Percentiles rank a stretch among this genome's conserved stretches.
Conservation (phyloP, 1,140 invertebrate genomes). For the Anoplophora glabripennis region DNA sequence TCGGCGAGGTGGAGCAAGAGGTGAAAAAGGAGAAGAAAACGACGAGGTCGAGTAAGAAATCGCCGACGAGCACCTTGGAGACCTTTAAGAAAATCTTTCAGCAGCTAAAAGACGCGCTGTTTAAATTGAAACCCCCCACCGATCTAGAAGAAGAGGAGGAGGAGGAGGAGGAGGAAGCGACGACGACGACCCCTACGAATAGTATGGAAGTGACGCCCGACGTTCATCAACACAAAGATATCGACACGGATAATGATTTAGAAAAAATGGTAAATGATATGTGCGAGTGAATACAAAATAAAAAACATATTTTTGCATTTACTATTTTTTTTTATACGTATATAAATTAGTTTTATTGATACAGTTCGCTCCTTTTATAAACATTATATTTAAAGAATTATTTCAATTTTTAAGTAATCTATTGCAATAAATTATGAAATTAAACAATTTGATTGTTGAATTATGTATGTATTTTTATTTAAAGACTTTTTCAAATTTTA, state of each 20-base stretch:
- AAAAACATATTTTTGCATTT: neutral
- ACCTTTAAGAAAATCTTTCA: constrained; percentile 71
- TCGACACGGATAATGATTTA: constrained; percentile 67
- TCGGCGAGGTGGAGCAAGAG: constrained; percentile 60
- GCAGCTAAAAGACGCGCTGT: constrained; percentile 37
- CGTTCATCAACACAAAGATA: constrained; percentile 44
- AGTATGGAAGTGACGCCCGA: constrained; percentile 34
- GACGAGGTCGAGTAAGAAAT: constrained; percentile 18
- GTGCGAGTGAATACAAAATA: constrained; percentile 47
- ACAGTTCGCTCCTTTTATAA: neutral
- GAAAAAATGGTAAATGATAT: constrained; percentile 73
- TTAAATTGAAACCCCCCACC: constrained; percentile 71
- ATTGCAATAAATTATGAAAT: no score
- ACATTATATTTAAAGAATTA: constrained; percentile 1
- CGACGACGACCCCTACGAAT: constrained; percentile 38
- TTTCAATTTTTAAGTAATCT: neutral
- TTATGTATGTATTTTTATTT: constrained; percentile 17
- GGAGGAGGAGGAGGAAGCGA: constrained; percentile 44
- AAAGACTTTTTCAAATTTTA: neutral
- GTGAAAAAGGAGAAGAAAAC: constrained; percentile 25
- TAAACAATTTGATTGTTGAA: neutral
- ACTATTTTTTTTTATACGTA: neutral
- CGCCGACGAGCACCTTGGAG: constrained; percentile 27
- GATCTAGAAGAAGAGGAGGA: constrained; percentile 54
- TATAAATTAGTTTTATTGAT: neutral